Evolutionary conservation across 92 coral and sea anemone species (phyloP).

Genomic region (Parazoanthus swiftii): DNA sequence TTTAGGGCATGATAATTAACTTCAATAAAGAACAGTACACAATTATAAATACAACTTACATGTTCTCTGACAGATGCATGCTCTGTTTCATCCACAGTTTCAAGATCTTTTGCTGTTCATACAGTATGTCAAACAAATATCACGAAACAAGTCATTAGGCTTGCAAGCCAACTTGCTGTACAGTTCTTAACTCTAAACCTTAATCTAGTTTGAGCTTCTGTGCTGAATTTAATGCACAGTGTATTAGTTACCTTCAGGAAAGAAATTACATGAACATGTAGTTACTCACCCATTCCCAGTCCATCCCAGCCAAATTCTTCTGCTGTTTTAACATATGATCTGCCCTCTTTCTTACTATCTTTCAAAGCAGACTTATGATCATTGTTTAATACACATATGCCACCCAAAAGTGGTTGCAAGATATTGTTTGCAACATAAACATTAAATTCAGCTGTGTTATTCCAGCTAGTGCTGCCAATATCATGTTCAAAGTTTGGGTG

Average conservation of each 20-base stretch:
- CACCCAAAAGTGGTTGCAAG: constrained; percentile 12
- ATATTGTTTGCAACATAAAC: constrained; percentile 6
- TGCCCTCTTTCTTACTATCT: neutral
- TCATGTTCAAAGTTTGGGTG: neutral
- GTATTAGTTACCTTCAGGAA: neutral
- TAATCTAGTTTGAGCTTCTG: neutral
- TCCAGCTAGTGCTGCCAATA: neutral
- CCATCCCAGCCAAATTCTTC: neutral
- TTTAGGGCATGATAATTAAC: too few species aligned
- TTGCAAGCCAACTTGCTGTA: too few species aligned
- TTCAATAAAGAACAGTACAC: too few species aligned
- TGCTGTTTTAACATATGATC: neutral
- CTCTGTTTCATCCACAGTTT: too few species aligned
- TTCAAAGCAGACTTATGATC: constrained; percentile 16
- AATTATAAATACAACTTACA: too few species aligned
- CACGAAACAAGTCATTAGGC: too few species aligned
- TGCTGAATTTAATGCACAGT: neutral
- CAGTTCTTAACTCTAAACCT: too few species aligned
- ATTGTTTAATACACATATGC: constrained; percentile 9
- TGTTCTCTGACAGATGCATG: too few species aligned
- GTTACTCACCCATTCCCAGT: neutral
- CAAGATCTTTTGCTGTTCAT: too few species aligned
- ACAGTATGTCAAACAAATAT: too few species aligned
- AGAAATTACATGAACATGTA: neutral
- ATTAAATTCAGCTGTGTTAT: neutral